Percentiles rank a stretch among this genome's conserved stretches.
Conservation (phyloP, 2,113 vertebrate species). For the Gymnogyps californianus region DNA sequence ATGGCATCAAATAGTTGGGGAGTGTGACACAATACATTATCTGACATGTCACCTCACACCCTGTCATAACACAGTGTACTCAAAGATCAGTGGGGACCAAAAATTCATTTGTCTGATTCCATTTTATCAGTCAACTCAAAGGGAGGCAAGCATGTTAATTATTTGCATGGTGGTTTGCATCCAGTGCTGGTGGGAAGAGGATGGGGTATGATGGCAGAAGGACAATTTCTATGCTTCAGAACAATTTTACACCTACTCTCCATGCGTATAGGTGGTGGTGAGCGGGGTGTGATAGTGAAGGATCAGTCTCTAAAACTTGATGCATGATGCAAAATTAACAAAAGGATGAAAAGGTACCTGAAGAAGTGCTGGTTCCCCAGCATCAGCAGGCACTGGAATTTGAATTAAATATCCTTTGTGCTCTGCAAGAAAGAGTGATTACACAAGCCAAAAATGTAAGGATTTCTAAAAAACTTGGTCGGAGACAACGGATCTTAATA, state of each 20-base stretch:
- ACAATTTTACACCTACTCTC: not conserved
- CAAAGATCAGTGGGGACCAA: constrained; percentile 35
- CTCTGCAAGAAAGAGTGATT: not conserved
- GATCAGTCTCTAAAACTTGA: not conserved
- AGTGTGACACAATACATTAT: constrained; percentile 50
- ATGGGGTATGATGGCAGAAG: not conserved
- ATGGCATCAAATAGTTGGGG: constrained; percentile 41
- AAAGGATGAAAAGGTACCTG: not conserved
- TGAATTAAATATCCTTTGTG: not conserved
- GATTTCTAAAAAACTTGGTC: not conserved
- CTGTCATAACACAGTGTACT: constrained; percentile 51
- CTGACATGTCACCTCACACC: constrained; percentile 52
- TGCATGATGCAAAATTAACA: not conserved
- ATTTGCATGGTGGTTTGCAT: not conserved
- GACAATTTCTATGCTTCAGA: not conserved
- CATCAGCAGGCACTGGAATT: not conserved
- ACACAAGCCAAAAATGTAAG: not conserved
- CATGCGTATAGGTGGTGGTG: accelerated
- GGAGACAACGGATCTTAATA: not conserved
- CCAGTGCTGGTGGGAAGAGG: not conserved
- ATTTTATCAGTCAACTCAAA: constrained; percentile 52
- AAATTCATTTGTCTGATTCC: constrained; percentile 53
- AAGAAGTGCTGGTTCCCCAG: not conserved
- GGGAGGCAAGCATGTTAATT: not conserved
- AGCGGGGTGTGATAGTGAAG: not conserved